These are phyloP conservation scores for Lophotriccus pileatus DNA, from an alignment of 2,797 vertebrate species.

Conservation along the genomic window DNA sequence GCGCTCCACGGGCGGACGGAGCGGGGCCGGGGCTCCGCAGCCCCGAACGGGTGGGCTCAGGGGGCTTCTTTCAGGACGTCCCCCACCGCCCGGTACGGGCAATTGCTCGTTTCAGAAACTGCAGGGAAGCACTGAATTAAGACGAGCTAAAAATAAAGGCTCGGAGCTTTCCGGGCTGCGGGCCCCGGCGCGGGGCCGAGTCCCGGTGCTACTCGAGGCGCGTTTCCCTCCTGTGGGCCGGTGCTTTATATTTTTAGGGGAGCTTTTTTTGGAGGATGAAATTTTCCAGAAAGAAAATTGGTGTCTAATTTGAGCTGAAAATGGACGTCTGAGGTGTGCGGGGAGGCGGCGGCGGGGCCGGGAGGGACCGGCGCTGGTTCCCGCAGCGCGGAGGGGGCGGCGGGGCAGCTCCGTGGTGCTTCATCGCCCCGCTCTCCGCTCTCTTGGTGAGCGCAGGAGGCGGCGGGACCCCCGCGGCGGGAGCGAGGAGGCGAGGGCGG, in stretches of 20 bases:
- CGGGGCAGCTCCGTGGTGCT: not conserved
- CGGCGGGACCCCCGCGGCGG: not conserved
- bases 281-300: not conserved
- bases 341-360: not conserved
- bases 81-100: not conserved
- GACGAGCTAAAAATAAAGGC: slow-evolving; percentile 44
- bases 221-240: not conserved
- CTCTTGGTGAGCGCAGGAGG: not conserved
- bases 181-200: not conserved
- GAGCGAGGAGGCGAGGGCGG: not conserved
- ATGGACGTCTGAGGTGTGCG: not conserved
- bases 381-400: not conserved
- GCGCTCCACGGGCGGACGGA: not conserved
- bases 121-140: slow-evolving; percentile 13
- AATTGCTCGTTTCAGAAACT: not conserved
- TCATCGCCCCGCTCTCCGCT: not conserved
- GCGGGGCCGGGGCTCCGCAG: not conserved
- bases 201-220: not conserved
- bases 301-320: slow-evolving; percentile 22
- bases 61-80: not conserved
- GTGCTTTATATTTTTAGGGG: slow-evolving; percentile 18
- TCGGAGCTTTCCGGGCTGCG: not conserved
- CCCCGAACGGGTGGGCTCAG: not conserved
- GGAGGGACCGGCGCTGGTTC: not conserved
- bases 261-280: slow-evolving; percentile 14